These are phyloP conservation scores for Andrena bucephala DNA, from an alignment of 2,888 invertebrate genomes.

Conservation along the genomic window DNA sequence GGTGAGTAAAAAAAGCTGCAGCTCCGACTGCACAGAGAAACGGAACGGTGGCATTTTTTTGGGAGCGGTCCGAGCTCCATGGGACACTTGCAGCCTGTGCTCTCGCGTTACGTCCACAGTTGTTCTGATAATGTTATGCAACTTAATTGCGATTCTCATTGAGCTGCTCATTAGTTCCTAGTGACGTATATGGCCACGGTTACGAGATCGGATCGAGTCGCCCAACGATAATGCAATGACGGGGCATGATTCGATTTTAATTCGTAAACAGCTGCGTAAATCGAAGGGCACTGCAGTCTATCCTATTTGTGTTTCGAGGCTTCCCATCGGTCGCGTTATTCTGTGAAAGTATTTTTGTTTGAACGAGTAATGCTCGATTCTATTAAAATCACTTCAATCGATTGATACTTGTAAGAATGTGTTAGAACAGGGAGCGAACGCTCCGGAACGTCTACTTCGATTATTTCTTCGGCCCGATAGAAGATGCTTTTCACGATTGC, in stretches of 20 bases:
- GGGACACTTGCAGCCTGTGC: background rate
- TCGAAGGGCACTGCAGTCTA: background rate
- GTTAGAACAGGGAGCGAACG: too few species aligned
- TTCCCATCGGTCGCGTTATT: background rate
- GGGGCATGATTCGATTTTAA: slow-evolving; percentile 4
- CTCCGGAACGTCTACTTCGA: too few species aligned
- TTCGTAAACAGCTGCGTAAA: slow-evolving; percentile 16
- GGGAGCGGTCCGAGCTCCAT: background rate
- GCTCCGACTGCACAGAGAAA: background rate
- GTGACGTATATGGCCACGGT: slow-evolving; percentile 23
- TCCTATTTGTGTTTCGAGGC: background rate
- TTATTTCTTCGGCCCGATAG: too few species aligned
- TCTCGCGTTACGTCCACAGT: background rate
- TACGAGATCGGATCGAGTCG: slow-evolving; percentile 21
- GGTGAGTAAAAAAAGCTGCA: background rate
- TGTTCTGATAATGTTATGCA: slow-evolving; percentile 16
- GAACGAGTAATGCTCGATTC: too few species aligned
- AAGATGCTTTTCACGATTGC: too few species aligned
- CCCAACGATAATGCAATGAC: background rate
- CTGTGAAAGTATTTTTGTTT: background rate
- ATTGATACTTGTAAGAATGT: too few species aligned
- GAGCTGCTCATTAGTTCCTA: slow-evolving; percentile 29
- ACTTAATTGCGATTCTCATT: slow-evolving; percentile 39
- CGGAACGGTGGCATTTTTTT: too few species aligned
- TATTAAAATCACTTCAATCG: too few species aligned